phyloP scores from a whole-genome alignment of 2,888 invertebrate genomes.

The Thereva unica region DNA sequence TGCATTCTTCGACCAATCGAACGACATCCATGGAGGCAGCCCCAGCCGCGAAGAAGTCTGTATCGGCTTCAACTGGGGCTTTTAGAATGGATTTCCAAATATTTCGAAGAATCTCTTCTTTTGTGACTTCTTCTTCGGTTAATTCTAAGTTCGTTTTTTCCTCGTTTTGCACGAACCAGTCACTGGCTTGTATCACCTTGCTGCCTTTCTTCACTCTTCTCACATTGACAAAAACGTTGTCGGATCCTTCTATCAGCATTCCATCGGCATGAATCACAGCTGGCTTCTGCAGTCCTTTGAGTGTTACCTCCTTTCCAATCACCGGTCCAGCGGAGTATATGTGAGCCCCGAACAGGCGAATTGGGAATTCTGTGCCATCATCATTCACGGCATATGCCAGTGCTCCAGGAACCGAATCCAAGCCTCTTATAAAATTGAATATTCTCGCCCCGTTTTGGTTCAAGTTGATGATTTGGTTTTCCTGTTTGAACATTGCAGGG shows the following conservation, averaged over 20 bases:
- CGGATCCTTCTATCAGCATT: conserved; percentile 77
- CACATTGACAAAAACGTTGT: conserved; percentile 77
- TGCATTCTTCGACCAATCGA: conserved; percentile 84
- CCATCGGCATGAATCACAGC: conserved; percentile 79
- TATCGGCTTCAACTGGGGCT: conserved; percentile 72
- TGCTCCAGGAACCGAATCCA: conserved; percentile 95
- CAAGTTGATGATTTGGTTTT: conserved; percentile 79
- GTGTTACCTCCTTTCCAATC: conserved; percentile 62
- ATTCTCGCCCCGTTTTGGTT: conserved; percentile 71
- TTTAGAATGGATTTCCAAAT: conserved; percentile 89
- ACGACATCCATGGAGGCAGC: conserved; percentile 99
- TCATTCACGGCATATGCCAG: conserved; percentile 63
- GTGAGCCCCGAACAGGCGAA: conserved; percentile 79
- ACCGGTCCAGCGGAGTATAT: conserved; percentile 49
- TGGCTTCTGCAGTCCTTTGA: conserved; percentile 66
- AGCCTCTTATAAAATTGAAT: conserved; percentile 91
- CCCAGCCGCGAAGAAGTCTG: conserved; percentile 92
- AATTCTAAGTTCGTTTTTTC: conserved; percentile 65
- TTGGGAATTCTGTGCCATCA: conserved; percentile 61
- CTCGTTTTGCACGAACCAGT: conserved; percentile 68
- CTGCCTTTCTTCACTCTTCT: conserved; percentile 75
- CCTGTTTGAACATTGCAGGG: conserved; percentile 83
- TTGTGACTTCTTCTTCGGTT: conserved; percentile 72
- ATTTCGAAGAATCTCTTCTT: conserved; percentile 66
- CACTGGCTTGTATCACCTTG: conserved; percentile 80